A percentile compares a stretch with the other conserved stretches of the same genome.
Evolutionary conservation across 2,888 invertebrate genomes (phyloP).

Genomic region (Platypus cylindrus): DNA sequence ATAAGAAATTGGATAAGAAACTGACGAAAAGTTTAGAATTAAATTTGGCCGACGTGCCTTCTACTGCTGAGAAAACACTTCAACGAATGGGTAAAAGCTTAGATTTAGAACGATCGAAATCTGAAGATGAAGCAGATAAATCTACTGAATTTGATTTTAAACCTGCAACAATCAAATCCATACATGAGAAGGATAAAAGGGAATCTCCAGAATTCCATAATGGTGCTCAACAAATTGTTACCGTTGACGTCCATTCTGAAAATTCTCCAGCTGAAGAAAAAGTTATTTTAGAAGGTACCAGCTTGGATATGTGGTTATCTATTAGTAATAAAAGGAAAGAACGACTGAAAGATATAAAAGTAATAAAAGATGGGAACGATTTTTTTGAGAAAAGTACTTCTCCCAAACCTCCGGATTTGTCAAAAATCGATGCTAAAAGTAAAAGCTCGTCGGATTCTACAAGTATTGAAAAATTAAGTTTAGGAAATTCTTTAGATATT

Average conservation of each 20-base stretch:
- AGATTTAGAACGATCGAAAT: conserved; percentile 31
- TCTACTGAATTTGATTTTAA: conserved; percentile 31
- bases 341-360: conserved; percentile 28
- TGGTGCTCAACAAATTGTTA: conserved; percentile 22
- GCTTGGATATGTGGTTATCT: conserved; percentile 36
- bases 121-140: conserved; percentile 22
- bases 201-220: conserved; percentile 27
- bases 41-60: conserved; percentile 36
- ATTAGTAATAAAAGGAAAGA: conserved; percentile 32
- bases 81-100: conserved; percentile 34
- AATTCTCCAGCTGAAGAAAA: conserved; percentile 23
- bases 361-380: conserved; percentile 32
- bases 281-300: conserved; percentile 34
- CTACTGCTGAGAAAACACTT: conserved; percentile 25
- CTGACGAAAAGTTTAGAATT: conserved; percentile 53
- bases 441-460: conserved; percentile 33
- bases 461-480: conserved; percentile 30
- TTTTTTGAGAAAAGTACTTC: conserved; percentile 33
- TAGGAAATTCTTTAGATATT: conserved; percentile 34
- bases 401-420: conserved; percentile 32
- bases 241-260: conserved; percentile 23
- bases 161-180: conserved; percentile 22
- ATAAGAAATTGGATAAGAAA: conserved; percentile 38
- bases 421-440: conserved; percentile 28
- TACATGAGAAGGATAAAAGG: conserved; percentile 19